A percentile compares a stretch with the other conserved stretches of the same genome.
Evolutionary conservation across 1,140 invertebrate genomes (phyloP).

Genomic region (Heterodera schachtii): DNA sequence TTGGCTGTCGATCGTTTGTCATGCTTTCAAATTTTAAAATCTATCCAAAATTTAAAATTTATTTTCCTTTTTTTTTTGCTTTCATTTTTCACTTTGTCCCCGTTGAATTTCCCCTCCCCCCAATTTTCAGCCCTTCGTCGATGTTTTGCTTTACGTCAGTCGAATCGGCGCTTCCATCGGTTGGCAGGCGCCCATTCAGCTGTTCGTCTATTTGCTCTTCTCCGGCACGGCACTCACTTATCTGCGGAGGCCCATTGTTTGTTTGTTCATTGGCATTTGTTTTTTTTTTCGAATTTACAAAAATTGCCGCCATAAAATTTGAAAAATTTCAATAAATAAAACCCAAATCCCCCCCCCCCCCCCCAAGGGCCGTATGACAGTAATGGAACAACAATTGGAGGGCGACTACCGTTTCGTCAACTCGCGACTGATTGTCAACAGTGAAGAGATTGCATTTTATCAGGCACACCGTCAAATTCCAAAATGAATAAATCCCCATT

Average conservation of each 20-base stretch:
- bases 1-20: too few species aligned
- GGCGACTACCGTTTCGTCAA: constrained; percentile 97
- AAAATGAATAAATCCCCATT: background rate
- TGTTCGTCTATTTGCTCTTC: constrained; percentile 55
- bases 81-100: too few species aligned
- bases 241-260: constrained; percentile 77
- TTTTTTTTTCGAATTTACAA: too few species aligned
- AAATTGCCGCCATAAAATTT: too few species aligned
- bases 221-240: constrained; percentile 60
- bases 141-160: constrained; percentile 90
- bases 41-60: too few species aligned
- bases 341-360: constrained; percentile 69
- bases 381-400: constrained; percentile 90
- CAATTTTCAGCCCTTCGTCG: constrained; percentile 77
- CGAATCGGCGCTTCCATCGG: constrained; percentile 83
- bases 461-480: constrained; percentile 66
- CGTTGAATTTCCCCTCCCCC: too few species aligned
- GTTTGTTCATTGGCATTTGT: background rate
- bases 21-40: too few species aligned
- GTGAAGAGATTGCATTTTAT: constrained; percentile 97
- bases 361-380: constrained; percentile 77
- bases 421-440: constrained; percentile 91
- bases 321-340: constrained; percentile 72
- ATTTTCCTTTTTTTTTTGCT: too few species aligned
- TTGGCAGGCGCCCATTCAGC: constrained; percentile 71